Evolutionary conservation across 2,888 invertebrate species (phyloP).

Genomic region (Polia nebulosa): DNA sequence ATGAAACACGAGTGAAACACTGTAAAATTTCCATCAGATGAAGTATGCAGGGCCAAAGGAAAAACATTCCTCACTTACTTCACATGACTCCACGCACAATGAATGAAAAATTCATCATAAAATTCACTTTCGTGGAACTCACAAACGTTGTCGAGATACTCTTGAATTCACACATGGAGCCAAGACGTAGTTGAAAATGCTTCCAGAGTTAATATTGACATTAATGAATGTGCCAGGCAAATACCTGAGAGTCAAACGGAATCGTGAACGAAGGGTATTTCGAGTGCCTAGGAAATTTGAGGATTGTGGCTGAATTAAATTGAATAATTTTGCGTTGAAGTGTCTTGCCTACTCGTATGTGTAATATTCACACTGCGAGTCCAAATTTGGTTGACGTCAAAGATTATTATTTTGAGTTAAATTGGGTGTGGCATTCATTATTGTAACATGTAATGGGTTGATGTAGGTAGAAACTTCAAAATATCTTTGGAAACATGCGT

Average conservation of each 20-base stretch:
- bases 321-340: slow-evolving; percentile 43
- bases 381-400: slow-evolving; percentile 7
- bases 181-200: slow-evolving; percentile 62
- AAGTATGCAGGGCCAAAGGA: slow-evolving; percentile 43
- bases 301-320: slow-evolving; percentile 41
- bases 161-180: slow-evolving; percentile 53
- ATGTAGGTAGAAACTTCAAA: slow-evolving; percentile 16
- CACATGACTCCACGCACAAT: slow-evolving; percentile 31
- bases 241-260: slow-evolving; percentile 67
- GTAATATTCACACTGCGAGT: slow-evolving; percentile 6
- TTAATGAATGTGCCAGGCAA: slow-evolving; percentile 72
- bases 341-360: background rate
- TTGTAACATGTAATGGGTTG: background rate
- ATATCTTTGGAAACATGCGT: background rate
- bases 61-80: slow-evolving; percentile 39
- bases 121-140: slow-evolving; percentile 48
- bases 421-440: slow-evolving; percentile 13
- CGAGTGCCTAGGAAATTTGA: slow-evolving; percentile 61
- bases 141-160: slow-evolving; percentile 29
- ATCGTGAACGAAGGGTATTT: slow-evolving; percentile 63
- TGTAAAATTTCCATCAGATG: slow-evolving; percentile 39
- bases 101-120: slow-evolving; percentile 61
- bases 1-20: slow-evolving; percentile 15
- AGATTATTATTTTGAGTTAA: slow-evolving; percentile 19
- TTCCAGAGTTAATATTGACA: slow-evolving; percentile 73